Evolutionary conservation across 2,113 vertebrate species (phyloP), one percentile per base, ranked within the genome.

Genomic region (Macquaria australasica): DNA sequence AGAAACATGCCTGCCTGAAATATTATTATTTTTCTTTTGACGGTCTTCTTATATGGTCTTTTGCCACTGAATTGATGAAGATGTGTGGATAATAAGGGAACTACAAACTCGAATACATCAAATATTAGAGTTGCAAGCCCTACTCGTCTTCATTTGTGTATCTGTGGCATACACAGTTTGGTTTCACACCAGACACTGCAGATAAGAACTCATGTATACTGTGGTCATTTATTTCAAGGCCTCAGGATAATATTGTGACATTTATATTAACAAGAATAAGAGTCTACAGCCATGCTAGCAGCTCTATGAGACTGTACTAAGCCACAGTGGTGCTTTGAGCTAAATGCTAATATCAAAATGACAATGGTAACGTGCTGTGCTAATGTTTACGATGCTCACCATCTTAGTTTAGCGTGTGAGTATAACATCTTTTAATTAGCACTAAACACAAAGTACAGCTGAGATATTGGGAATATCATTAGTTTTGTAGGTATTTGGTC

Each of bases 241-340:
- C 72, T 64, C 25, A 31, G 28, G 51, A 34, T 73, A 55, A 23
- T 37, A 68, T 64, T 71, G 58, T 86, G 77, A 76, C 56, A 72
- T 45, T 67, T 81, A n/a, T 18, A 51, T 55, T 56, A 51, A 75
- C 20, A 76, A 63, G n/a, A 23, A 18, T 6, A 74, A 79, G 31
- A 10, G 6, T 34, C 48, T 25, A 77, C 15, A 20, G 14, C 16
- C 41, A 25, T 55, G 8, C 39, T 18, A 14, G 12, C 6, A 1
- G 31, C 23, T 66, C 12, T 31, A 7, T 25, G 60, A 37, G 37
- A n/a, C 39, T 16, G 39, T 15, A 8, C 39, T 45, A 45, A 2
- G 8, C 6, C 23, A 67, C 64, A 48, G 12, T 3, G 14, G 45
- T 25, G 64, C 15, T 67, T 45, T 2, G 3, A 43, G 63, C 37